Percentiles rank a stretch among this genome's conserved stretches.
Evolutionary conservation across 2,113 vertebrate genomes (phyloP).

Genomic region (Tupaia chinensis): DNA sequence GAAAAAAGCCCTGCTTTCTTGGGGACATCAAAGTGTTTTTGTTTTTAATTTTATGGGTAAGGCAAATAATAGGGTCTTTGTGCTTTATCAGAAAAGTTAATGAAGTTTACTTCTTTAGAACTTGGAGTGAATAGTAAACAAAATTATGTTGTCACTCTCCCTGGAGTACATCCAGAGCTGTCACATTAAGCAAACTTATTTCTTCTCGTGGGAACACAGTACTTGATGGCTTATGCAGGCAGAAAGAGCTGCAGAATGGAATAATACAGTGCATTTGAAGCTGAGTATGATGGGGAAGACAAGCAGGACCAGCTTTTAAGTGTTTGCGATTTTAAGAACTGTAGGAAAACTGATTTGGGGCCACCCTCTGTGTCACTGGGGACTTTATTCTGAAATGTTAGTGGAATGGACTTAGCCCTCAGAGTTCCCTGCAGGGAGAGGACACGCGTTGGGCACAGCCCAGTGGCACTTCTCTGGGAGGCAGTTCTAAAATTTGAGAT

Average conservation of each 20-base stretch:
- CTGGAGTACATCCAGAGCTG: constrained; percentile 68
- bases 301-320: not conserved
- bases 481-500: not conserved
- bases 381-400: not conserved
- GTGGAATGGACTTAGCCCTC: not conserved
- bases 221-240: constrained; percentile 37
- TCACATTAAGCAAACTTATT: constrained; percentile 80
- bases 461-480: not conserved
- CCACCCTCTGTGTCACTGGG: not conserved
- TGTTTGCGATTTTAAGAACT: not conserved
- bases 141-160: constrained; percentile 77
- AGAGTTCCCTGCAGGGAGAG: not conserved
- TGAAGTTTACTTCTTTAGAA: constrained; percentile 83
- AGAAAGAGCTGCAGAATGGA: not conserved
- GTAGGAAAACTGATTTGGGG: not conserved
- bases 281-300: not conserved
- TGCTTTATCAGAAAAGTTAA: constrained; percentile 83
- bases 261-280: not conserved
- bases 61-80: constrained; percentile 84
- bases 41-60: constrained; percentile 80
- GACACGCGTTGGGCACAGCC: not conserved
- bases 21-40: constrained; percentile 83
- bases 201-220: constrained; percentile 61
- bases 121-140: constrained; percentile 81
- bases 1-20: constrained; percentile 66